Evolutionary conservation across 2,888 invertebrate species (phyloP).

Genomic region (Eupithecia subfuscata): DNA sequence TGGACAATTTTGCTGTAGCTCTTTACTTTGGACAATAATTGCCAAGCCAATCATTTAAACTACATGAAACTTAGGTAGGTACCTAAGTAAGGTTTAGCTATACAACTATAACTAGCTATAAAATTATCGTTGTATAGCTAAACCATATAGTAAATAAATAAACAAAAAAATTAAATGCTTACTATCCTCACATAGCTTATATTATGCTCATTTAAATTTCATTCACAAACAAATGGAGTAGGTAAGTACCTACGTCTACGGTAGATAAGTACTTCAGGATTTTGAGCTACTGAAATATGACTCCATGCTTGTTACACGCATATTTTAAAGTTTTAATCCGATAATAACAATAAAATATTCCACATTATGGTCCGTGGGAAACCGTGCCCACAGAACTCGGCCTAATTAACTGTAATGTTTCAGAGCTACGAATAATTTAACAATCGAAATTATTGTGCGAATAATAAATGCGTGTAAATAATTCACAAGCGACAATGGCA

Average conservation of each 20-base stretch:
- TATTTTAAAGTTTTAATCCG: conserved; percentile 15
- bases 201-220: too few species aligned
- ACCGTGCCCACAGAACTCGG: conserved; percentile 3
- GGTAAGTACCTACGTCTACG: too few species aligned
- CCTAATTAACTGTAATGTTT: conserved; percentile 39
- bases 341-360: conserved; percentile 27
- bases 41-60: too few species aligned
- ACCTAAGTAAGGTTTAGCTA: not conserved
- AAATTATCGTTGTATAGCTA: too few species aligned
- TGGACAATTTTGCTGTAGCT: too few species aligned
- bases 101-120: too few species aligned
- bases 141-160: too few species aligned
- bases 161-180: too few species aligned
- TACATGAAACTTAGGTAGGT: too few species aligned
- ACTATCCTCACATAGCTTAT: too few species aligned
- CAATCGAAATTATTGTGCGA: conserved; percentile 27
- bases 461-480: conserved; percentile 7
- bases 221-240: not conserved
- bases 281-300: not conserved
- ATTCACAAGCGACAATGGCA: conserved; percentile 4
- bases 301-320: not conserved
- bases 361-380: conserved; percentile 26
- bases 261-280: not conserved
- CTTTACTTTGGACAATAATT: too few species aligned
- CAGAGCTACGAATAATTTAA: conserved; percentile 32